Percentiles rank a stretch among this genome's conserved stretches.
phyloP scores from a whole-genome alignment of 2,797 vertebrate species.

The Argyrosomus regius region DNA sequence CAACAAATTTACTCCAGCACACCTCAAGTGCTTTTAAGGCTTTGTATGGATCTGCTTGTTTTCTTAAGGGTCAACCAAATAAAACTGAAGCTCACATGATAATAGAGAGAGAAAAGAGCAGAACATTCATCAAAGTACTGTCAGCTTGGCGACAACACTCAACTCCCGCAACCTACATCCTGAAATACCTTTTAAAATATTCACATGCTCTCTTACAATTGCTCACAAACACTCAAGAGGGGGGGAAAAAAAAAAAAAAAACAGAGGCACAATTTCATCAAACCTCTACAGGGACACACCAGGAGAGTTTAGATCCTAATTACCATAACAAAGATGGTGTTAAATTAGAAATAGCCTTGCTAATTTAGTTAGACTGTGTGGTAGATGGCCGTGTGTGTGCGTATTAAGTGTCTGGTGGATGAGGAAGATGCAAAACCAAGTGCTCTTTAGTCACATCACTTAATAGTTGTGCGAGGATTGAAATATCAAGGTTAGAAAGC shows the following conservation, averaged over 20 bases:
- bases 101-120: slow-evolving; percentile 16
- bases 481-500: slow-evolving; percentile 10
- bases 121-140: slow-evolving; percentile 24
- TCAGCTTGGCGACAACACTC: slow-evolving; percentile 11
- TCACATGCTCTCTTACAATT: slow-evolving; percentile 1
- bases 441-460: slow-evolving; percentile 35
- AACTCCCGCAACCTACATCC: slow-evolving; percentile 45
- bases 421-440: slow-evolving; percentile 27
- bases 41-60: slow-evolving; percentile 17
- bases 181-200: slow-evolving; percentile 56
- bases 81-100: slow-evolving; percentile 8
- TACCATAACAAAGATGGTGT: slow-evolving; percentile 69
- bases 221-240: slow-evolving; percentile 15
- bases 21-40: neutral
- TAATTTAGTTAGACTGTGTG: slow-evolving; percentile 54
- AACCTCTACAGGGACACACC: slow-evolving; percentile 49
- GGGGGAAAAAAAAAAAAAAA: slow-evolving; percentile 8
- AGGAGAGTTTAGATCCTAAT: slow-evolving; percentile 62
- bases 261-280: slow-evolving; percentile 45
- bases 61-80: slow-evolving; percentile 1
- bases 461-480: slow-evolving; percentile 7
- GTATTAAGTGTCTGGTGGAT: slow-evolving; percentile 9
- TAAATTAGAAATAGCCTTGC: slow-evolving; percentile 68
- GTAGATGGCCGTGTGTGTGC: slow-evolving; percentile 19
- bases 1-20: slow-evolving; percentile 4